Evolutionary conservation across 2,113 vertebrate genomes (phyloP), one percentile per base, ranked within the genome.

Genomic region (Thunnus thynnus): DNA sequence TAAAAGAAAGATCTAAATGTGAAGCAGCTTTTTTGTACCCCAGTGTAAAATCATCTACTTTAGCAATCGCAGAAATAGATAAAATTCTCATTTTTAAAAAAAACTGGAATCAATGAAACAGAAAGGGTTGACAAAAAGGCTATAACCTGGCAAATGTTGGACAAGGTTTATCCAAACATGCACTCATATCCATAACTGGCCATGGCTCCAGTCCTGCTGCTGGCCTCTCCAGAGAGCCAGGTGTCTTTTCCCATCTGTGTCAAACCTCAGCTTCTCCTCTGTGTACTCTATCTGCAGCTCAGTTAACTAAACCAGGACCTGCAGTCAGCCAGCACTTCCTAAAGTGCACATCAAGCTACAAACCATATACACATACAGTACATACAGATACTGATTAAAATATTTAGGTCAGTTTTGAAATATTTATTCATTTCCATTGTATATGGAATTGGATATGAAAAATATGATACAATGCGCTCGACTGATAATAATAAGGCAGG

Each of bases 161-260:
- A 72, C 51, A 64, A 65, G 63, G 66, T 80, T 90, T 84, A 89
- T 93, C 75, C 83, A 90, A 87, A 83, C 85, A 84, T 89, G 74
- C 25, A 61, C 58, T 91, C 80, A 74, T 76, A 84, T 88, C 81
- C 84, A 83, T 83, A 86, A 83, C 80, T 78, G 76, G 65, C 76
- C 56, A 10, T 80, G 80, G 73, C 79, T 90, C 46, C 64, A 32
- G 74, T 85, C 72, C 78, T 71, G 65, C 83, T 86, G 85, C 63
- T 58, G 83, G 82, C 82, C 84, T 82, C 86, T 77, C 56, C 48
- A 32, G 84, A 88, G 82, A 86, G 79, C 88, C 91, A 88, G 87
- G 89, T 91, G 92, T 91, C 92, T 74, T 69, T 62, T 91, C 72
- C 77, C 81, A 85, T 91, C 77, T 76, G 82, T 46, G 57, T 90